Evolutionary conservation across 37 sponge, comb jelly and placozoan genomes (phyloP).

Genomic region (Haliclona indistincta): DNA sequence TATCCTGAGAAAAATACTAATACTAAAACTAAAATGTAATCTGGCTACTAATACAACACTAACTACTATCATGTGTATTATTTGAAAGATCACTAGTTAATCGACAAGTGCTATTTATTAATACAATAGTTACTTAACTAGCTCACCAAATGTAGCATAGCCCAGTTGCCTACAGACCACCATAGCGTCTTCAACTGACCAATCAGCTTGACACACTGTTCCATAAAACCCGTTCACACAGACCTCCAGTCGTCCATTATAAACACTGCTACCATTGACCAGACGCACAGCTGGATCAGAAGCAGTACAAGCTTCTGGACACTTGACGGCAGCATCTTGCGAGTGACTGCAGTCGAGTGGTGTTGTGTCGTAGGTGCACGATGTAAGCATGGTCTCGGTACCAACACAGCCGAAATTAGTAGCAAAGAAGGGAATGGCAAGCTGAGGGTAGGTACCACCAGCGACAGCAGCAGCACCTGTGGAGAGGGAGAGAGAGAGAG

Average conservation of each 20-base stretch:
- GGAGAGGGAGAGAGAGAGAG: no score
- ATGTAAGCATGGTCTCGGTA: background rate
- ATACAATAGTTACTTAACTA: background rate
- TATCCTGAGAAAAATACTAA: no score
- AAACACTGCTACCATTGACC: background rate
- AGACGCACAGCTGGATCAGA: background rate
- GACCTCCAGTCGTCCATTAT: constrained; percentile 16
- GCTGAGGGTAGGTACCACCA: background rate
- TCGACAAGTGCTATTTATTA: background rate
- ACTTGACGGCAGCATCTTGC: constrained; percentile 38
- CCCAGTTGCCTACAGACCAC: constrained; percentile 30
- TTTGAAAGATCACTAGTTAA: no score
- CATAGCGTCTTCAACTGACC: constrained; percentile 3
- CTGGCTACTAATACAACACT: no score
- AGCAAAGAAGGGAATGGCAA: no score
- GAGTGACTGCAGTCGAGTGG: background rate
- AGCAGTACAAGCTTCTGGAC: constrained; percentile 19
- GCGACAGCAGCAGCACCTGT: background rate
- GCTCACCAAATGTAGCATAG: constrained; percentile 2
- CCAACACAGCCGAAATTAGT: background rate
- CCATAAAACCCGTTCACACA: background rate
- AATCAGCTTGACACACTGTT: constrained; percentile 7
- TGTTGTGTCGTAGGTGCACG: background rate
- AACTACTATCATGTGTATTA: no score
- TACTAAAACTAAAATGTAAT: no score